These are phyloP conservation scores for Altica lythri DNA, from an alignment of 2,888 invertebrate species.

Conservation along the genomic window DNA sequence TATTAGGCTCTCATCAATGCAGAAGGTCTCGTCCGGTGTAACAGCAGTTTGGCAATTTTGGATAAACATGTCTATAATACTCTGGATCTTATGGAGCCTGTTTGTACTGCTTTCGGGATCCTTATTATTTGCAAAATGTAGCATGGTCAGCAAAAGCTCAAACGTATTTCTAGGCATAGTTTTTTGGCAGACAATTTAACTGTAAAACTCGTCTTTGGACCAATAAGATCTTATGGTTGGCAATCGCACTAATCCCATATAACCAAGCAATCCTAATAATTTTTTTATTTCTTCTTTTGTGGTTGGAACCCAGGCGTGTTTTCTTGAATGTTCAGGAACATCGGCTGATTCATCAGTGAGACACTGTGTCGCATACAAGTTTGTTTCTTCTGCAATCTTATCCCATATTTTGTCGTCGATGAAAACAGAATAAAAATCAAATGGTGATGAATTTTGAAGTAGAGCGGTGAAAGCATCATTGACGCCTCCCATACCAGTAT, in stretches of 20 bases:
- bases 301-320: slow-evolving; percentile 5
- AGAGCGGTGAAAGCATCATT: slow-evolving; percentile 1
- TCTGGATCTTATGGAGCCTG: no score
- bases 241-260: slow-evolving; percentile 11
- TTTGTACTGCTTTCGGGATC: no score
- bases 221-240: background rate
- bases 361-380: slow-evolving; percentile 3
- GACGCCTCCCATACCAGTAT: slow-evolving; percentile 4
- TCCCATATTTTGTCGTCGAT: background rate
- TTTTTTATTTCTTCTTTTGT: slow-evolving; percentile 6
- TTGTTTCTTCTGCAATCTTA: slow-evolving; percentile 2
- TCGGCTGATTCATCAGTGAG: background rate
- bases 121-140: no score
- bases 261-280: slow-evolving; percentile 3
- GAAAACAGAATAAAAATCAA: slow-evolving; percentile 3
- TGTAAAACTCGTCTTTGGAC: background rate
- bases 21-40: no score
- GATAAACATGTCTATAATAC: no score
- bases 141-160: no score
- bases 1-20: no score
- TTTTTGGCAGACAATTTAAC: no score
- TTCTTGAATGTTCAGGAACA: slow-evolving; percentile 1
- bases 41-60: no score
- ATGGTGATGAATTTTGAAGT: slow-evolving; percentile 1
- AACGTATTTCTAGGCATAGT: no score